A percentile compares a stretch with the other conserved stretches of the same genome.
Conservation (phyloP, 2,113 vertebrate genomes). For the Mirza zaza region DNA sequence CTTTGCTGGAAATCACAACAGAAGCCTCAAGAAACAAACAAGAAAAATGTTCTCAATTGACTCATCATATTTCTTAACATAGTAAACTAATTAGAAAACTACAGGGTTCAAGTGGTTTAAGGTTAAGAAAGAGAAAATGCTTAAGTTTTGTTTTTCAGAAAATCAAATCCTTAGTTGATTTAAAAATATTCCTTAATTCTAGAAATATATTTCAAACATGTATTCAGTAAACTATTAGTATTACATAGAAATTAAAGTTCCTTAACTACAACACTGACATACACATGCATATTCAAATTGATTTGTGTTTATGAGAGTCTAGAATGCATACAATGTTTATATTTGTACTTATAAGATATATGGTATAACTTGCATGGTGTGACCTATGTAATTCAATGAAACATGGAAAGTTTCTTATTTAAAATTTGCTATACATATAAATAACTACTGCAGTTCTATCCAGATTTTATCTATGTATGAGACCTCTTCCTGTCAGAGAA, state of each 20-base stretch:
- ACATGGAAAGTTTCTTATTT: background rate
- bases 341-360: background rate
- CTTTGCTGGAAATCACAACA: conserved; percentile 30
- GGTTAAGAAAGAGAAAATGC: background rate
- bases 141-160: background rate
- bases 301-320: background rate
- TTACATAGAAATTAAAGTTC: background rate
- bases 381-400: background rate
- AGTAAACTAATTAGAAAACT: background rate
- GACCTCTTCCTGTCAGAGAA: background rate
- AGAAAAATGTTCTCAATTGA: background rate
- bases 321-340: background rate
- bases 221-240: background rate
- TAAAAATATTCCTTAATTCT: background rate
- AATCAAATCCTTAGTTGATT: background rate
- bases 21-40: background rate
- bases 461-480: background rate
- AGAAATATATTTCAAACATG: background rate
- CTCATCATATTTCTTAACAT: background rate
- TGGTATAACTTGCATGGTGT: background rate
- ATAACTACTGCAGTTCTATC: background rate
- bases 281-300: background rate
- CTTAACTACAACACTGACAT: background rate
- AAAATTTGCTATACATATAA: background rate
- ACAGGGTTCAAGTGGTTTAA: background rate